Percentiles rank a stretch among this genome's conserved stretches.
Conservation (phyloP, 2,797 vertebrate species). For the Protonibea diacanthus region DNA sequence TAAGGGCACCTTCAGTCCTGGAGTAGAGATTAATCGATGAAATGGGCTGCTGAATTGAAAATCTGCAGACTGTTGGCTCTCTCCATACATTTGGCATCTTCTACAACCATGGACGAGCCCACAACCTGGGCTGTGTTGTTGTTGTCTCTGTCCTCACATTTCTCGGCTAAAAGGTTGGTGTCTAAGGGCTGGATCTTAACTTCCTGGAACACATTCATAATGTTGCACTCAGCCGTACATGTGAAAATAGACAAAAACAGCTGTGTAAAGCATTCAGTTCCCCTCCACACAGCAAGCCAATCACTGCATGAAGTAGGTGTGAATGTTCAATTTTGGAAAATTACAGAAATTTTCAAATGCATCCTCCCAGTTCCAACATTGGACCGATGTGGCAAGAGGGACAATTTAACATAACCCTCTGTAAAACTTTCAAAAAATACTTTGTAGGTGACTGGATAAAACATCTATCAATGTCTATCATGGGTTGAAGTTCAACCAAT, state of each 20-base stretch:
- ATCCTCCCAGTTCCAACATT: too few relatives aligned
- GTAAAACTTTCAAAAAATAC: too few relatives aligned
- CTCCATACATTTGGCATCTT: not conserved
- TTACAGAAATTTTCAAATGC: too few relatives aligned
- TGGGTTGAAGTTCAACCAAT: too few relatives aligned
- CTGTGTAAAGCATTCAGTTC: not conserved
- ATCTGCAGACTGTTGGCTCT: not conserved
- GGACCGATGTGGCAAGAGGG: too few relatives aligned
- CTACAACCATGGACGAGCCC: not conserved
- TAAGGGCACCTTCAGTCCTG: constrained; percentile 2
- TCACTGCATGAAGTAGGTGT: too few relatives aligned
- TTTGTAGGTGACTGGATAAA: too few relatives aligned
- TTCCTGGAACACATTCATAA: not conserved
- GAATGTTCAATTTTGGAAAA: too few relatives aligned
- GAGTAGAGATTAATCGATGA: not conserved
- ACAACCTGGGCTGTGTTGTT: not conserved
- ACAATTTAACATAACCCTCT: too few relatives aligned
- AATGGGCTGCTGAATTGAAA: not conserved
- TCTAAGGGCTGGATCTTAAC: not conserved
- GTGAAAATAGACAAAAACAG: not conserved
- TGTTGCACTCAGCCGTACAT: not conserved
- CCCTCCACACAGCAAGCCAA: too few relatives aligned
- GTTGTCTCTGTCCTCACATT: not conserved
- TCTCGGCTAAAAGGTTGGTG: not conserved
- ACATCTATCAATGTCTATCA: too few relatives aligned